These are phyloP conservation scores for Listronotus oregonensis DNA, from an alignment of 1,140 invertebrate genomes.

Conservation along the genomic window DNA sequence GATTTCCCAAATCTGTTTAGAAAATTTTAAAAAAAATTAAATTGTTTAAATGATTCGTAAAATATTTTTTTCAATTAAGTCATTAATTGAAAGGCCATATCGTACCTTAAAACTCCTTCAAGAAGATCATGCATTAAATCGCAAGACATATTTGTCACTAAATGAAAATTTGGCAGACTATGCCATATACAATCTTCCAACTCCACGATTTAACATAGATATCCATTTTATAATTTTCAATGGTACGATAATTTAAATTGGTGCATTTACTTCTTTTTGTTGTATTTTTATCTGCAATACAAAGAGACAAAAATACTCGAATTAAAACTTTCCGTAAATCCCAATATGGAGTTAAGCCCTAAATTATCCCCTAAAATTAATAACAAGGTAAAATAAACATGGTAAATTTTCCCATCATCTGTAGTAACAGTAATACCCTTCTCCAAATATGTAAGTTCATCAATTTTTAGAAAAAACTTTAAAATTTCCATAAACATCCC, in stretches of 20 bases:
- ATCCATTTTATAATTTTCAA: conserved; percentile 14
- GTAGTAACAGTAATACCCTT: not conserved
- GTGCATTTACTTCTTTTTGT: conserved; percentile 30
- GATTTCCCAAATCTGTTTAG: conserved; percentile 27
- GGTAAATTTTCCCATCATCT: not conserved
- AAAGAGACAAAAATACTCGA: conserved; percentile 23
- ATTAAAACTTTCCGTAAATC: conserved; percentile 28
- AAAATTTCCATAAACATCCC: conserved; percentile 9
- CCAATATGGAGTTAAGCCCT: conserved; percentile 16
- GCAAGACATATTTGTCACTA: conserved; percentile 41
- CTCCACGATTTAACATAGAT: conserved; percentile 31
- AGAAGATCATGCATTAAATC: conserved; percentile 53
- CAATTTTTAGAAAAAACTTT: not conserved
- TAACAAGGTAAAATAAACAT: conserved; percentile 15
- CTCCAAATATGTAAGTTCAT: conserved; percentile 12
- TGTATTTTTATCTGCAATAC: conserved; percentile 19
- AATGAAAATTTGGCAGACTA: conserved; percentile 42
- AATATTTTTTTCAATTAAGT: conserved; percentile 41
- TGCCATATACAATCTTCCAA: conserved; percentile 43
- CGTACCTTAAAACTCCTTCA: conserved; percentile 51
- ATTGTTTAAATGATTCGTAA: conserved; percentile 35
- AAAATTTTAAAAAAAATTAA: conserved; percentile 32
- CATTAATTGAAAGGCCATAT: conserved; percentile 35
- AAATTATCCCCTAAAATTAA: conserved; percentile 26
- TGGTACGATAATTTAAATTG: conserved; percentile 14